A percentile compares a stretch with the other conserved stretches of the same genome.
phyloP scores from a whole-genome alignment of 2,113 vertebrate species.

The Nansenia antarctica region DNA sequence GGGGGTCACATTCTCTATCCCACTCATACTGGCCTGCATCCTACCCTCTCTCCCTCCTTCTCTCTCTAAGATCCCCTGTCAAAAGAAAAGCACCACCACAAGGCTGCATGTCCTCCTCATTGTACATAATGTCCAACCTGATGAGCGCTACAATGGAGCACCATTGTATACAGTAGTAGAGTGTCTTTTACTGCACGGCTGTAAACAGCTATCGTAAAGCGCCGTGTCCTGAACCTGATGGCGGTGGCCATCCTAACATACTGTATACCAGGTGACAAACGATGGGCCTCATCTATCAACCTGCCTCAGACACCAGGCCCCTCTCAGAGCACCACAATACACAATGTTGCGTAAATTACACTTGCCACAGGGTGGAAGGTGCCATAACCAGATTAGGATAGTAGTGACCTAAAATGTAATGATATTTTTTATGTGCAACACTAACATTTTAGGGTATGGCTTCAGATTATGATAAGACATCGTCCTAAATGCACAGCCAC shows the following conservation, averaged over 20 bases:
- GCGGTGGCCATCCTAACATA: slow-evolving; percentile 47
- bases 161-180: slow-evolving; percentile 33
- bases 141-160: slow-evolving; percentile 53
- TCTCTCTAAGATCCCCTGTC: slow-evolving; percentile 47
- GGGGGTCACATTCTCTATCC: too few relatives aligned
- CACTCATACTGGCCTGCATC: too few relatives aligned
- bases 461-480: background rate
- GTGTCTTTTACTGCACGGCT: slow-evolving; percentile 58
- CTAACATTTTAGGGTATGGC: slow-evolving; percentile 30
- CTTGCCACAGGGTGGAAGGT: too few relatives aligned
- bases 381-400: slow-evolving; percentile 42
- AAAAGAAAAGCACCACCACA: slow-evolving; percentile 55
- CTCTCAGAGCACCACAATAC: slow-evolving; percentile 20
- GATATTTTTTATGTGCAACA: slow-evolving; percentile 39
- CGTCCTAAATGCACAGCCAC: background rate
- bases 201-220: slow-evolving; percentile 59
- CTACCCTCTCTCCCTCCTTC: slow-evolving; percentile 45
- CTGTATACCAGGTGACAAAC: slow-evolving; percentile 48
- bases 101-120: slow-evolving; percentile 42
- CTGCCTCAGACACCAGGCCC: slow-evolving; percentile 2
- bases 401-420: slow-evolving; percentile 25
- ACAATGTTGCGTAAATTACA: slow-evolving; percentile 44
- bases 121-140: slow-evolving; percentile 56
- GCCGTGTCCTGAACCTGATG: slow-evolving; percentile 22
- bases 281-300: slow-evolving; percentile 48